Evolutionary conservation across 2,113 vertebrate genomes (phyloP).

Genomic region (Psammodynastes pulverulentus): DNA sequence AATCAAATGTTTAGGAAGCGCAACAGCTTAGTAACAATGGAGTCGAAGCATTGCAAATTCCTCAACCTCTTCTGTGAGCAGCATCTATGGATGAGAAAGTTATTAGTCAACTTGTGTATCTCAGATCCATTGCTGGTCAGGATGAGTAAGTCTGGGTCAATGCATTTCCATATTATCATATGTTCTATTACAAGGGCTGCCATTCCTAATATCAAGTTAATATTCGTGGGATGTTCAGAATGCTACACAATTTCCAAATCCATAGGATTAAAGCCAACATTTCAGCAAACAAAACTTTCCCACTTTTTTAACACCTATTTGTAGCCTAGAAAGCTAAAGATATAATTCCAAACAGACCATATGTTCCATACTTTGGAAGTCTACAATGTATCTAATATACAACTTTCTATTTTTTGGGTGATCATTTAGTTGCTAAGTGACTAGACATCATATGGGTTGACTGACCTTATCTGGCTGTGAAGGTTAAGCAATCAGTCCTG

Average conservation of each 20-base stretch:
- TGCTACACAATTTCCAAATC: not conserved
- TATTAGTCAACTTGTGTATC: not conserved
- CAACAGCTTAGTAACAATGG: not conserved
- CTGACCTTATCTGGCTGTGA: not conserved
- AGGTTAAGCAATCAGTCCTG: not conserved
- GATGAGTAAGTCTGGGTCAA: not conserved
- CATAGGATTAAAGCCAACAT: not conserved
- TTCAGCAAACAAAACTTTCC: not conserved
- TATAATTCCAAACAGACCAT: not conserved
- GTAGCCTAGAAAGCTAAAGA: not conserved
- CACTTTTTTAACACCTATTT: not conserved
- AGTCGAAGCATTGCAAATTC: not conserved
- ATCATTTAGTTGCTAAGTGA: not conserved
- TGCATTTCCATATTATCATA: not conserved
- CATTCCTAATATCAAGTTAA: not conserved
- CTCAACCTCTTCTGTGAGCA: not conserved
- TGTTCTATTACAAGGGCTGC: not conserved
- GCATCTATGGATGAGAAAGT: not conserved
- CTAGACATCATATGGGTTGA: not conserved
- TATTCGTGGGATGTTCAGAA: not conserved
- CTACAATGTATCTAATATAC: not conserved
- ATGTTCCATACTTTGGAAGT: fast-evolving
- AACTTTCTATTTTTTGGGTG: not conserved
- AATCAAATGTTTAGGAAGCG: not conserved
- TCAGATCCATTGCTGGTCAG: not conserved